Conservation (phyloP, 2,888 invertebrate genomes). For the Neuroscelio doddi region DNA sequence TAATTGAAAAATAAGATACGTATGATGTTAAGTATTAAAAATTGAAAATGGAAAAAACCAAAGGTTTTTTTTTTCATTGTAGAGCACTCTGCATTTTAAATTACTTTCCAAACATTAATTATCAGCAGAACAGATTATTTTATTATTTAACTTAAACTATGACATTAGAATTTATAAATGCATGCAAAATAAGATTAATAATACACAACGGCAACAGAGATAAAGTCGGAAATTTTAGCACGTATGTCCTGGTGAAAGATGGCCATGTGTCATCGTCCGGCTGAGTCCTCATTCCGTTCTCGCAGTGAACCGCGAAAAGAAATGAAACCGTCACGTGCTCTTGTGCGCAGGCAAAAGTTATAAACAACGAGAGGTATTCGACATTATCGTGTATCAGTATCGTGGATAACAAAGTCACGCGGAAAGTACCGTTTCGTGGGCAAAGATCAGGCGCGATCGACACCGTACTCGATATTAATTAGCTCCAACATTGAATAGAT, state of each 20-base stretch:
- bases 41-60: too few species aligned
- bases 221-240: too few species aligned
- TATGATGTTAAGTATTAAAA: too few species aligned
- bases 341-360: slow-evolving; percentile 19
- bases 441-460: slow-evolving; percentile 36
- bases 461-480: slow-evolving; percentile 42
- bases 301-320: background rate
- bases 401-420: slow-evolving; percentile 43
- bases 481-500: slow-evolving; percentile 26
- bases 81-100: too few species aligned
- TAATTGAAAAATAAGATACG: too few species aligned
- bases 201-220: too few species aligned
- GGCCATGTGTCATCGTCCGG: background rate
- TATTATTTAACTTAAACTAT: too few species aligned
- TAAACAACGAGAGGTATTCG: slow-evolving; percentile 40
- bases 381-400: slow-evolving; percentile 43
- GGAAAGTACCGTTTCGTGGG: slow-evolving; percentile 38
- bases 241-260: slow-evolving; percentile 23
- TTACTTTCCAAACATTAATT: too few species aligned
- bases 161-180: too few species aligned
- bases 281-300: background rate
- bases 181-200: too few species aligned
- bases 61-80: too few species aligned
- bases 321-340: slow-evolving; percentile 24
- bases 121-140: too few species aligned